A percentile compares a stretch with the other conserved stretches of the same genome.
phyloP scores from a whole-genome alignment of 2,113 vertebrate species.

The Orcinus orca region DNA sequence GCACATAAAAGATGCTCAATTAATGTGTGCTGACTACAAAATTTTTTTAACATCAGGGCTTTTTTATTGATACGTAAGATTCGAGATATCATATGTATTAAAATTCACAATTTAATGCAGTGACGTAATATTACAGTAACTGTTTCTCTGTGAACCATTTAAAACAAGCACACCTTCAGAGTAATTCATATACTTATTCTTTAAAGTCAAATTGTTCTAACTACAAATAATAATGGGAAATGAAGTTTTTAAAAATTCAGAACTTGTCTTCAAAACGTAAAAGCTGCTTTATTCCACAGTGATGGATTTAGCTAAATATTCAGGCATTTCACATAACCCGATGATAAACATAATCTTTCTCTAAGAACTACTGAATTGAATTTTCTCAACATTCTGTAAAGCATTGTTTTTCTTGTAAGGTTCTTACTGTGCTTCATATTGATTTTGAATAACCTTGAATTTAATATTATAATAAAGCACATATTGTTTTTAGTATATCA shows the following conservation, averaged over 20 bases:
- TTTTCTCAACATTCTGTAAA: conserved; percentile 22
- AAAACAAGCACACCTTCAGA: conserved; percentile 22
- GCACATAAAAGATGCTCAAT: conserved; percentile 31
- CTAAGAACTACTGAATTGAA: conserved; percentile 27
- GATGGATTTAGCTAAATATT: conserved; percentile 37
- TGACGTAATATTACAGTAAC: conserved; percentile 8
- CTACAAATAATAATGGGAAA: conserved; percentile 39
- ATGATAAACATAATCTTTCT: conserved; percentile 42
- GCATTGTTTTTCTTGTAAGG: background rate
- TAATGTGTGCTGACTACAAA: background rate
- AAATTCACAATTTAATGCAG: background rate
- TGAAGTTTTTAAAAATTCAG: conserved; percentile 3
- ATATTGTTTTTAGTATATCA: background rate
- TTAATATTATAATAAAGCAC: conserved; percentile 2
- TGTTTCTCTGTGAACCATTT: conserved; percentile 34
- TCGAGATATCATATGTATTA: conserved; percentile 10
- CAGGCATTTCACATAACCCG: conserved; percentile 10
- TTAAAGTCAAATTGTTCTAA: conserved; percentile 41
- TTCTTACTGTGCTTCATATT: conserved; percentile 14
- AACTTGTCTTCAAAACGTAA: conserved; percentile 45
- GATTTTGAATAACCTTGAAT: conserved; percentile 40
- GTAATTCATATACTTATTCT: conserved; percentile 24
- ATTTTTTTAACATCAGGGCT: background rate
- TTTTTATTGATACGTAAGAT: background rate
- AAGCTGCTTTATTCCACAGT: background rate